phyloP scores from a whole-genome alignment of 1,140 invertebrate species.

The Drosophila nannoptera region DNA sequence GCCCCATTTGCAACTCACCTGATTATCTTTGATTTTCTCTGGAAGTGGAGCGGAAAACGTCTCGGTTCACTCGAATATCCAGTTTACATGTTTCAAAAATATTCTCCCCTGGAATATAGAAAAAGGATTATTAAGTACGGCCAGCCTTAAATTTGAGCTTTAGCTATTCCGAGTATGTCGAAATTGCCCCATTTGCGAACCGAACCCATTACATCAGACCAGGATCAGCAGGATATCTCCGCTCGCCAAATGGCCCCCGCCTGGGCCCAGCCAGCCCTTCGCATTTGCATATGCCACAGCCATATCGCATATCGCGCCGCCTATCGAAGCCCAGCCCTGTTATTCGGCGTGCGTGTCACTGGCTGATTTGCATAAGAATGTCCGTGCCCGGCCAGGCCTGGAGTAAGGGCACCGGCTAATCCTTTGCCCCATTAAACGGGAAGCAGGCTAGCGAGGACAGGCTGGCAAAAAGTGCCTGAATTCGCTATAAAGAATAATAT shows the following conservation, averaged over 20 bases:
- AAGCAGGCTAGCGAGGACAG: not conserved
- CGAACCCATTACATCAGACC: constrained; percentile 57
- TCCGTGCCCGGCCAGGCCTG: constrained; percentile 41
- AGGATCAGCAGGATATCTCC: no score
- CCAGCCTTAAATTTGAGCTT: no score
- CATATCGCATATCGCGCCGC: constrained; percentile 59
- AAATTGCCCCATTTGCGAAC: not conserved
- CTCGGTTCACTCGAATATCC: no score
- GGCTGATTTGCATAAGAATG: constrained; percentile 69
- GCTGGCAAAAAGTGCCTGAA: not conserved
- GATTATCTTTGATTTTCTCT: no score
- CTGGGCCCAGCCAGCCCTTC: constrained; percentile 43
- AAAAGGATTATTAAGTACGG: no score
- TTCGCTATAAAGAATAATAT: not conserved
- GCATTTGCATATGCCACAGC: constrained; percentile 58
- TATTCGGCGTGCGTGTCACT: constrained; percentile 60
- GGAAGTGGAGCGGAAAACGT: no score
- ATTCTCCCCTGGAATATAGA: no score
- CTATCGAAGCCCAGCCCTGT: constrained; percentile 62
- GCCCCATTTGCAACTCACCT: no score
- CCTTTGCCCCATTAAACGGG: constrained; percentile 19
- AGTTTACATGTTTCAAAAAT: no score
- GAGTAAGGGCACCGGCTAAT: constrained; percentile 32
- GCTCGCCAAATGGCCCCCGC: no score
- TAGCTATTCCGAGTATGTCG: not conserved